These are phyloP conservation scores for Melanotaenia nigrans DNA, from an alignment of 2,797 vertebrate species.

Conservation along the genomic window DNA sequence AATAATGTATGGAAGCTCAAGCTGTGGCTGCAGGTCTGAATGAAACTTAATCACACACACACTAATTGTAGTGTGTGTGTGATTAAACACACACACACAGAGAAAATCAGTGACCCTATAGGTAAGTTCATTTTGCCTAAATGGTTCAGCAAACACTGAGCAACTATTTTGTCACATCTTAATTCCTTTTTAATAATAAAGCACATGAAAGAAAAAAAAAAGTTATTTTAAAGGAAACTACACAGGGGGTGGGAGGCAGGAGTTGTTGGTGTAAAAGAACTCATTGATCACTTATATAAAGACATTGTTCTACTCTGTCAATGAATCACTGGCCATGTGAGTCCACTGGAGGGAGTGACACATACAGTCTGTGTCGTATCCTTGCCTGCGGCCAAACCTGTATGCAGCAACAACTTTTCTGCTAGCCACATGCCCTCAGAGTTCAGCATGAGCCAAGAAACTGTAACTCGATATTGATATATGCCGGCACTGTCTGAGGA, in stretches of 20 bases:
- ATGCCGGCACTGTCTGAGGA: slow-evolving; percentile 38
- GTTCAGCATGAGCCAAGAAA: slow-evolving; percentile 42
- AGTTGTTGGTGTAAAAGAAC: neutral
- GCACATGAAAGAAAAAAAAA: neutral
- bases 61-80: too few species aligned
- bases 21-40: neutral
- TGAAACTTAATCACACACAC: neutral
- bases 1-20: neutral
- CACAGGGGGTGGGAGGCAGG: neutral
- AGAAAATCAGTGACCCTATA: too few species aligned
- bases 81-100: too few species aligned
- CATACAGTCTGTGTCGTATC: slow-evolving; percentile 40
- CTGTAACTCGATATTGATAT: slow-evolving; percentile 62
- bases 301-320: slow-evolving; percentile 46
- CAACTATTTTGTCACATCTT: neutral
- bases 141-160: neutral
- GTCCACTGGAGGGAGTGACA: slow-evolving; percentile 38
- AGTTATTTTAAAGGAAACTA: neutral
- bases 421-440: slow-evolving; percentile 44
- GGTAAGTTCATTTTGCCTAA: neutral
- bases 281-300: slow-evolving; percentile 51
- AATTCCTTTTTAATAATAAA: neutral
- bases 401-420: slow-evolving; percentile 47
- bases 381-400: slow-evolving; percentile 57
- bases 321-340: slow-evolving; percentile 44